Conservation (phyloP, 2,888 invertebrate genomes). For the Entomobrya proxima region DNA sequence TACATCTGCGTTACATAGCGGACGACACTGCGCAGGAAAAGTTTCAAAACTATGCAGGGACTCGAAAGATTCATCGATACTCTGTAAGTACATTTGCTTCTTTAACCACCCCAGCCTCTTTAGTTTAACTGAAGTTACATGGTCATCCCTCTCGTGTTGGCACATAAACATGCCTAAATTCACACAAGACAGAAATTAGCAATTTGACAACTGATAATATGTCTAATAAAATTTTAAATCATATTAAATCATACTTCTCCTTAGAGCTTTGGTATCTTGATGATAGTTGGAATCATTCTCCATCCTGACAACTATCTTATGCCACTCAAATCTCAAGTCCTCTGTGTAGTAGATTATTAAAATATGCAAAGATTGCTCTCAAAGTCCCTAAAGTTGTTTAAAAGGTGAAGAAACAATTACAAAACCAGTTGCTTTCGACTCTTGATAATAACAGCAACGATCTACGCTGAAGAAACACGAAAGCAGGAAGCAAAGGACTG, state of each 20-base stretch:
- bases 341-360: no score
- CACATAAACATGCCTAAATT: conserved; percentile 38
- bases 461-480: no score
- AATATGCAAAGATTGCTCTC: no score
- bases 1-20: conserved; percentile 22
- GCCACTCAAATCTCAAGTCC: neutral
- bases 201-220: neutral
- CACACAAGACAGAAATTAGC: neutral
- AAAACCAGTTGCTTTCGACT: neutral
- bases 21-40: neutral
- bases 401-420: neutral
- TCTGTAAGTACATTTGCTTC: neutral
- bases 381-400: no score
- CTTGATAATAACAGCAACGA: no score
- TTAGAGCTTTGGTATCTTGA: conserved; percentile 20
- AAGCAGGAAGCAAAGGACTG: no score
- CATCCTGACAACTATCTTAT: neutral
- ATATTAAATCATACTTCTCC: conserved; percentile 5
- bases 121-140: neutral
- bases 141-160: conserved; percentile 8
- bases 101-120: neutral
- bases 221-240: neutral
- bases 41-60: neutral
- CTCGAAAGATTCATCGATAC: neutral
- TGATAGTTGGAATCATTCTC: neutral